Evolutionary conservation across 2,888 invertebrate genomes (phyloP).

Genomic region (Cataglyphis cursor): DNA sequence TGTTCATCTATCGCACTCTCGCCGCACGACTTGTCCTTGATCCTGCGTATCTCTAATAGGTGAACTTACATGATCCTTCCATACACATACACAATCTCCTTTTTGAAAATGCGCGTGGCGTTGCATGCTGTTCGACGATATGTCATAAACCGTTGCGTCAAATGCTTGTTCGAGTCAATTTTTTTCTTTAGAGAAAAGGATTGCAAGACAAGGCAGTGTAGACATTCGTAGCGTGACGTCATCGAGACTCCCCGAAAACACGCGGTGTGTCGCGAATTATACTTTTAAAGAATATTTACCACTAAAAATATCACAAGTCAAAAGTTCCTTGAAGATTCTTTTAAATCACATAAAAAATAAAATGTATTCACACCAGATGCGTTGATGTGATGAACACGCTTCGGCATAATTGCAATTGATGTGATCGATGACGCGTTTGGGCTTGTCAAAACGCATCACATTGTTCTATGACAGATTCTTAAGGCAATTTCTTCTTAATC

Average conservation of each 20-base stretch:
- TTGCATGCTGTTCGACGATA: constrained; percentile 9
- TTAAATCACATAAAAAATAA: not conserved
- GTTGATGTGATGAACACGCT: not conserved
- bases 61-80: constrained; percentile 59
- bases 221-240: not conserved
- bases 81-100: not conserved
- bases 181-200: not conserved
- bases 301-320: not conserved
- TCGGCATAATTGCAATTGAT: not conserved
- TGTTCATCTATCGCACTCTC: constrained; percentile 19
- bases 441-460: not conserved
- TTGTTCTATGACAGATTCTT: not conserved
- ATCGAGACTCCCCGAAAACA: not conserved
- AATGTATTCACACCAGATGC: not conserved
- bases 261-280: not conserved
- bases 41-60: constrained; percentile 60
- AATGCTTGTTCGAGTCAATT: not conserved
- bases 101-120: constrained; percentile 32
- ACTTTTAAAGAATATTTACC: not conserved
- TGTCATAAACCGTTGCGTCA: constrained; percentile 4
- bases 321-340: not conserved
- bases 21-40: constrained; percentile 66
- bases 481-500: not conserved
- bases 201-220: not conserved
- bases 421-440: not conserved